These are phyloP conservation scores for Sylvicola cinctus DNA, from an alignment of 2,888 invertebrate species.

Conservation along the genomic window DNA sequence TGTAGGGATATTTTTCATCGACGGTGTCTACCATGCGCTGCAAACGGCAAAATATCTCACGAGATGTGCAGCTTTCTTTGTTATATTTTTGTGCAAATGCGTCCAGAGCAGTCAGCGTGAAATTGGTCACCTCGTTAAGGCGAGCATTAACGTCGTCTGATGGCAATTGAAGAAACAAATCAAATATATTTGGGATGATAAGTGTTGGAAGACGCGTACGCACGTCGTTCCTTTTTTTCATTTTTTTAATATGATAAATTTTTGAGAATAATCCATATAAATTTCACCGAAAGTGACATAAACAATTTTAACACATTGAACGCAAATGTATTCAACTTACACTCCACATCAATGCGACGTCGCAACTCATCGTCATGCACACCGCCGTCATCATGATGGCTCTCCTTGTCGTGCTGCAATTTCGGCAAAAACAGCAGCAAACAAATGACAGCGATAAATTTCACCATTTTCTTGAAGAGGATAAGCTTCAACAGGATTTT, in stretches of 20 bases:
- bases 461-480: conserved; percentile 63
- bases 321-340: no score
- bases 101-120: conserved; percentile 27
- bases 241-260: no score
- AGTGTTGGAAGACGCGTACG: no score
- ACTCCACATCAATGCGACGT: no score
- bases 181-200: no score
- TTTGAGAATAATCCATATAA: no score
- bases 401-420: conserved; percentile 21
- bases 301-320: no score
- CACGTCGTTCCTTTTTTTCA: no score
- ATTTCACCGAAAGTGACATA: no score
- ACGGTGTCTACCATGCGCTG: conserved; percentile 28
- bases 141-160: conserved; percentile 7
- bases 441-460: conserved; percentile 56
- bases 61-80: conserved; percentile 16
- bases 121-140: conserved; percentile 27
- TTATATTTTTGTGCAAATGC: conserved; percentile 25
- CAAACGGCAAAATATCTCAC: conserved; percentile 27
- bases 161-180: no score
- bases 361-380: conserved; percentile 12
- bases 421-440: conserved; percentile 57
- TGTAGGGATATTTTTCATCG: conserved; percentile 30
- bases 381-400: conserved; percentile 13
- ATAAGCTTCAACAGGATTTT: conserved; percentile 55